Evolutionary conservation across 1,140 invertebrate species (phyloP).

Genomic region (Ceratosolen fusciceps): DNA sequence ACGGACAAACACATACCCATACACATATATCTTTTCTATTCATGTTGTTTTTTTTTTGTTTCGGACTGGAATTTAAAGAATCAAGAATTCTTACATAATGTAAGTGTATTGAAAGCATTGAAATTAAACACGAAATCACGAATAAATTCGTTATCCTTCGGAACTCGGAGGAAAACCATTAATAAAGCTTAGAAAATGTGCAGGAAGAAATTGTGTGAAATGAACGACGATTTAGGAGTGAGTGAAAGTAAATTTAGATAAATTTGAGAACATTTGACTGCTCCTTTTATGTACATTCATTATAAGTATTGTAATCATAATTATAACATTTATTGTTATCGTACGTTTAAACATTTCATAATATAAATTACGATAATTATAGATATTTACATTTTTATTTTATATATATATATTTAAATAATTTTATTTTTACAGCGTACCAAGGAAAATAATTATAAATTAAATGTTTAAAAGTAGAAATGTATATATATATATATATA

Average conservation of each 20-base stretch:
- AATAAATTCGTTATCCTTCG: slow-evolving; percentile 14
- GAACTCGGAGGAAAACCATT: slow-evolving; percentile 30
- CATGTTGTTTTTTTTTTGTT: slow-evolving; percentile 11
- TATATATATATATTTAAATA: too few species aligned
- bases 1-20: not conserved
- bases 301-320: slow-evolving; percentile 5
- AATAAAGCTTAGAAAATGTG: slow-evolving; percentile 20
- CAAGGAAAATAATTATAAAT: too few species aligned
- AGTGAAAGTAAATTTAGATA: slow-evolving; percentile 16
- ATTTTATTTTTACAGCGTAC: too few species aligned
- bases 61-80: slow-evolving; percentile 2
- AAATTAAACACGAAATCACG: slow-evolving; percentile 10
- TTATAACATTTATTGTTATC: not conserved
- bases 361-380: not conserved
- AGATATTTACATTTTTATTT: not conserved
- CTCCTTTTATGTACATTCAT: not conserved
- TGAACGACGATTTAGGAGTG: slow-evolving; percentile 23
- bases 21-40: slow-evolving; percentile 17
- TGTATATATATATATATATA: too few species aligned
- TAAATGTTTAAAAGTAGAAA: too few species aligned
- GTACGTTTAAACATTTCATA: not conserved
- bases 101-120: slow-evolving; percentile 22
- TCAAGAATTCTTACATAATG: slow-evolving; percentile 10
- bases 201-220: slow-evolving; percentile 45
- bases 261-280: slow-evolving; percentile 39